Evolutionary conservation across 2,113 vertebrate genomes (phyloP).

Genomic region (Lonchura striata): DNA sequence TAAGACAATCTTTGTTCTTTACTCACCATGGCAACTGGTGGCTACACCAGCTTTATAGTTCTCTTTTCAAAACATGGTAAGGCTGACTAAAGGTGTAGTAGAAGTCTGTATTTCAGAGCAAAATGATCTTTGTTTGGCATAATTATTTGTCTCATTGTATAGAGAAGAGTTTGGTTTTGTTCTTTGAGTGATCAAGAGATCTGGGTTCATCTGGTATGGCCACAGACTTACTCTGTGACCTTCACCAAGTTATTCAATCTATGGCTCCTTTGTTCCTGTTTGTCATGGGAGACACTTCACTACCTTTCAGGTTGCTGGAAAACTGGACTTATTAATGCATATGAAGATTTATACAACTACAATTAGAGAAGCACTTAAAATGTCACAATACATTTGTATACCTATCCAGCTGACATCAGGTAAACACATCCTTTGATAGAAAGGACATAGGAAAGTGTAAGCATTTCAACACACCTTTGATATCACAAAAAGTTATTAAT

Average conservation of each 20-base stretch:
- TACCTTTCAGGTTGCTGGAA: not conserved
- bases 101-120: not conserved
- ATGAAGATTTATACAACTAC: not conserved
- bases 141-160: not conserved
- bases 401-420: not conserved
- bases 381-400: not conserved
- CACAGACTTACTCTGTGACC: not conserved
- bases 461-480: slow-evolving; percentile 21
- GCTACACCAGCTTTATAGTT: not conserved
- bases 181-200: not conserved
- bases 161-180: not conserved
- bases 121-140: not conserved
- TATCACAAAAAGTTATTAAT: slow-evolving; percentile 27
- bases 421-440: not conserved
- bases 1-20: not conserved
- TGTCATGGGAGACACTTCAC: not conserved
- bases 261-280: not conserved
- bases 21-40: slow-evolving; percentile 43
- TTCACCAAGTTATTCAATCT: not conserved
- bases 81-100: not conserved
- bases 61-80: not conserved
- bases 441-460: not conserved
- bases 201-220: not conserved
- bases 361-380: not conserved
- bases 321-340: not conserved